Percentiles rank a stretch among this genome's conserved stretches.
Conservation (phyloP, 2,888 invertebrate species). For the Mesoligia furuncula region DNA sequence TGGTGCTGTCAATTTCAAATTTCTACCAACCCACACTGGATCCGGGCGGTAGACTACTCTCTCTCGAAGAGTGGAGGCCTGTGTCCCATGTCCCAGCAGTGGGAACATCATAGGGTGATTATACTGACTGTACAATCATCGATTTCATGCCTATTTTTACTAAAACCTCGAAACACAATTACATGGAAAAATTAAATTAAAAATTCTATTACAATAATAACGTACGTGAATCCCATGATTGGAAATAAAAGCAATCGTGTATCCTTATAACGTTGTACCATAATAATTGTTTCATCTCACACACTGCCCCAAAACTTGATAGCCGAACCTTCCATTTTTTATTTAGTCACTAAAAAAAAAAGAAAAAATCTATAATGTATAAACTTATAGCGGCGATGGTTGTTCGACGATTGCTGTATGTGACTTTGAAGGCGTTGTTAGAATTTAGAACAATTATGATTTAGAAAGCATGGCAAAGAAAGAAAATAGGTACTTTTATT, state of each 20-base stretch:
- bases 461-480: no score
- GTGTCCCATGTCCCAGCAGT: no score
- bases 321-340: conserved; percentile 73
- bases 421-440: background rate
- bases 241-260: conserved; percentile 33
- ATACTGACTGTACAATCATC: background rate
- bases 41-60: no score
- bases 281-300: conserved; percentile 48
- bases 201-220: conserved; percentile 14
- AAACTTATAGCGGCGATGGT: background rate
- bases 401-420: conserved; percentile 19
- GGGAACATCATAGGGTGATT: no score
- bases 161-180: background rate
- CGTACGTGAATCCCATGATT: background rate
- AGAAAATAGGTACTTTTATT: no score
- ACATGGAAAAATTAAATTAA: background rate
- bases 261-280: background rate
- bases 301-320: conserved; percentile 66
- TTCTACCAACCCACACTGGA: no score
- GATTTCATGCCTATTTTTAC: background rate
- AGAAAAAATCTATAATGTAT: background rate
- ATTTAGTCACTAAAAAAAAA: conserved; percentile 73
- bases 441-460: background rate
- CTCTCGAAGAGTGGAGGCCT: no score
- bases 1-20: background rate